Percentiles rank a stretch among this genome's conserved stretches.
Evolutionary conservation across 2,113 vertebrate species (phyloP).

Genomic region (Phylloscopus whistleri): DNA sequence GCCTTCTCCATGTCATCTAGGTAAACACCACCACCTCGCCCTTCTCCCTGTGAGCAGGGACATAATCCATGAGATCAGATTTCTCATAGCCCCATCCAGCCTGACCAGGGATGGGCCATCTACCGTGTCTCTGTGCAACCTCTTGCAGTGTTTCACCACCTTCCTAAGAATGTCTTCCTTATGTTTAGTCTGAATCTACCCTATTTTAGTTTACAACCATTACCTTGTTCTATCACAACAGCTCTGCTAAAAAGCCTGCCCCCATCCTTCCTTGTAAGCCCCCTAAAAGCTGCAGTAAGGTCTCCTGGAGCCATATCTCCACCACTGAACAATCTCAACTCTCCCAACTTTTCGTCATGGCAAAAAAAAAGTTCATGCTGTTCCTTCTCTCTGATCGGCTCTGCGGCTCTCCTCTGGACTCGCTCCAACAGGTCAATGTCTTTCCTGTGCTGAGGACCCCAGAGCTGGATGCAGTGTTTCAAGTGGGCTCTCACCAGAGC

Average conservation of each 20-base stretch:
- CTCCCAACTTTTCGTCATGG: background rate
- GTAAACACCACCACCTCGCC: background rate
- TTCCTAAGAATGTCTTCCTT: background rate
- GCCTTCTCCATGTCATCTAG: background rate
- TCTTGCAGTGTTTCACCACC: background rate
- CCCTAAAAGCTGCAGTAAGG: accelerated
- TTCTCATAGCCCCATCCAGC: background rate
- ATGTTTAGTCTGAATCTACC: background rate
- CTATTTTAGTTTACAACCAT: background rate
- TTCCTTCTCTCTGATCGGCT: background rate
- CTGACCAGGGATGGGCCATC: background rate
- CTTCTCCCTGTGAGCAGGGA: background rate
- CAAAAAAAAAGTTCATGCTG: background rate
- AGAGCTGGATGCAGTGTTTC: background rate
- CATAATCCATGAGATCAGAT: background rate
- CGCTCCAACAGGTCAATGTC: accelerated
- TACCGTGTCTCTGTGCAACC: background rate
- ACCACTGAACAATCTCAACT: background rate
- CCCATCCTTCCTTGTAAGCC: background rate
- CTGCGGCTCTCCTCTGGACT: background rate
- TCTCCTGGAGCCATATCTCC: background rate
- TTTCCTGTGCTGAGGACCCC: background rate
- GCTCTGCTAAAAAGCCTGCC: background rate
- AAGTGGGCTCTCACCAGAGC: background rate
- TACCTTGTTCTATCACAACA: background rate